Evolutionary conservation across 2,113 vertebrate species (phyloP).

Genomic region (Hippocampus comes): DNA sequence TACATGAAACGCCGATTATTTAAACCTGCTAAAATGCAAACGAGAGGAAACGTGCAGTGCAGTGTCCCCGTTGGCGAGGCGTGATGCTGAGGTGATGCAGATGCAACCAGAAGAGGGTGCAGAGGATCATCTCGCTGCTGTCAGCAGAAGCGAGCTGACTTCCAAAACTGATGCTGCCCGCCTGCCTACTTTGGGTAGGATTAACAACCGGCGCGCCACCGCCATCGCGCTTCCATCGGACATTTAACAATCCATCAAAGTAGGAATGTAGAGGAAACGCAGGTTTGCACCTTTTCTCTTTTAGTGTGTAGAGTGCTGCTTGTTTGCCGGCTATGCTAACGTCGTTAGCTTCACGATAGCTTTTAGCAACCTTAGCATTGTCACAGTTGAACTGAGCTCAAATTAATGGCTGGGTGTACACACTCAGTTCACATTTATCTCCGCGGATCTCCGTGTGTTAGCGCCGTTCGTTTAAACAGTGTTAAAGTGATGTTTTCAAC

Average conservation of each 20-base stretch:
- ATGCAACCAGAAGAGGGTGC: slow-evolving; percentile 53
- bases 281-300: slow-evolving; percentile 37
- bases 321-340: slow-evolving; percentile 55
- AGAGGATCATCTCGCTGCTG: slow-evolving; percentile 47
- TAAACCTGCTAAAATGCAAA: background rate
- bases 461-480: background rate
- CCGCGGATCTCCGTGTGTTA: background rate
- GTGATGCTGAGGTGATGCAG: slow-evolving; percentile 60
- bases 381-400: slow-evolving; percentile 1
- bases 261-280: slow-evolving; percentile 7
- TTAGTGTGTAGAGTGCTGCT: slow-evolving; percentile 11
- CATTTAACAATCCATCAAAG: background rate
- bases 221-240: slow-evolving; percentile 23
- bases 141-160: slow-evolving; percentile 37
- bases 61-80: background rate
- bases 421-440: too few relatives aligned
- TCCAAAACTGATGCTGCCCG: slow-evolving; percentile 47
- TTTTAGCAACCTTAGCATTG: slow-evolving; percentile 32
- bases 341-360: slow-evolving; percentile 48
- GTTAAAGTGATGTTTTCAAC: slow-evolving; percentile 9
- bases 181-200: slow-evolving; percentile 7
- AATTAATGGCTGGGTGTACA: slow-evolving; percentile 4
- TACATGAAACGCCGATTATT: background rate
- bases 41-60: background rate
- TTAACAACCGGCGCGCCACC: background rate